Percentiles rank a stretch among this genome's conserved stretches.
Evolutionary conservation across 2,797 vertebrate species (phyloP).

Genomic region (Malacoraja senta): DNA sequence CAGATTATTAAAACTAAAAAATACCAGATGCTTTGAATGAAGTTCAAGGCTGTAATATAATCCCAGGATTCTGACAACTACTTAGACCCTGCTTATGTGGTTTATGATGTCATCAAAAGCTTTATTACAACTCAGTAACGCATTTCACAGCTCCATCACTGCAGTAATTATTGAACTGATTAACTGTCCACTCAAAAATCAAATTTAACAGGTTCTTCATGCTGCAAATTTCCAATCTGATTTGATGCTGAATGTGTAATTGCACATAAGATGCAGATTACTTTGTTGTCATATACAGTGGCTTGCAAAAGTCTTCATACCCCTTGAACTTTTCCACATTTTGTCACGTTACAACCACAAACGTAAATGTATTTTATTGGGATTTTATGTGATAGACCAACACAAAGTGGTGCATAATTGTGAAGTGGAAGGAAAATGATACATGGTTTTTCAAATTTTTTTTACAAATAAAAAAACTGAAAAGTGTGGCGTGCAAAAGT

Average conservation of each 20-base stretch:
- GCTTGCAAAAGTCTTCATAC: too few relatives aligned
- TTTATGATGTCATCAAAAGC: conserved; percentile 27
- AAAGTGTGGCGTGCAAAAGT: too few relatives aligned
- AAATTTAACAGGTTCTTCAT: neutral
- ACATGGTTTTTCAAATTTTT: too few relatives aligned
- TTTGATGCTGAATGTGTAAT: neutral
- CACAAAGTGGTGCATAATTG: too few relatives aligned
- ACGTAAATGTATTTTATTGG: too few relatives aligned
- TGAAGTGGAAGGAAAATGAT: too few relatives aligned
- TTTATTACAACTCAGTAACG: too few relatives aligned
- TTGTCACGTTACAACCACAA: too few relatives aligned
- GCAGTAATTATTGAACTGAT: neutral
- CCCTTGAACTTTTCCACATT: too few relatives aligned
- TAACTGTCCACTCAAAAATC: neutral
- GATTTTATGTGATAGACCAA: too few relatives aligned
- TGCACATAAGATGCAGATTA: neutral
- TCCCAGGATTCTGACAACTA: neutral
- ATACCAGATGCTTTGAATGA: neutral
- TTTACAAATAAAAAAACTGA: too few relatives aligned
- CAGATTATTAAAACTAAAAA: neutral
- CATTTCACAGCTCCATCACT: neutral
- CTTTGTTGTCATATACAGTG: too few relatives aligned
- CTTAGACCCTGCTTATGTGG: conserved; percentile 5
- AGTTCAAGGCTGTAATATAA: conserved; percentile 13
- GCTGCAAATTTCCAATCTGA: neutral